Conservation (phyloP, 2,113 vertebrate genomes). For the Oncorhynchus mykiss region DNA sequence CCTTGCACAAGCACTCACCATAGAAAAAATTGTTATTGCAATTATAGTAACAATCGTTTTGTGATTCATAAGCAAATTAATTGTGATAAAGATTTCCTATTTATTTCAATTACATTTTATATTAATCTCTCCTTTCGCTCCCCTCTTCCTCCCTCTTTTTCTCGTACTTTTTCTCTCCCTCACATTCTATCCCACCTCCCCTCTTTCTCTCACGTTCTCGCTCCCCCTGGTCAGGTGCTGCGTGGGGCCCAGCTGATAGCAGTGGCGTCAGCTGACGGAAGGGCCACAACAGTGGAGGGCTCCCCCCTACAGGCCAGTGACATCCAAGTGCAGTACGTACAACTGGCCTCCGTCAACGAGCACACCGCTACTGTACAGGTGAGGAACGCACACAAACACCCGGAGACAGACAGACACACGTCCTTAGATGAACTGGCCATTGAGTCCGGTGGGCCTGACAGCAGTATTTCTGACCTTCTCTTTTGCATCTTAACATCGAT, state of each 20-base stretch:
- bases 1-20: neutral
- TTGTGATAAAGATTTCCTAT: no score
- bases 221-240: slow-evolving; percentile 77
- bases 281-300: slow-evolving; percentile 82
- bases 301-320: slow-evolving; percentile 89
- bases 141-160: neutral
- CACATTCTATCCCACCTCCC: no score
- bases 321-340: slow-evolving; percentile 97
- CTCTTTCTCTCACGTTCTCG: no score
- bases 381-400: slow-evolving; percentile 29
- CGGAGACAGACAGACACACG: slow-evolving; percentile 30
- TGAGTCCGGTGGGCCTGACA: no score
- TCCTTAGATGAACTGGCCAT: slow-evolving; percentile 40
- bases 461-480: no score
- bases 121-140: no score
- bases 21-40: neutral
- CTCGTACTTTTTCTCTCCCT: no score
- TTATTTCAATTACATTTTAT: no score
- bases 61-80: no score
- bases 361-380: slow-evolving; percentile 85
- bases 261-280: slow-evolving; percentile 89
- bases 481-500: no score
- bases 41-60: no score
- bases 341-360: slow-evolving; percentile 90
- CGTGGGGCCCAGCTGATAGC: slow-evolving; percentile 95